Conservation (phyloP, 2,113 vertebrate genomes). For the Dromaius novaehollandiae region DNA sequence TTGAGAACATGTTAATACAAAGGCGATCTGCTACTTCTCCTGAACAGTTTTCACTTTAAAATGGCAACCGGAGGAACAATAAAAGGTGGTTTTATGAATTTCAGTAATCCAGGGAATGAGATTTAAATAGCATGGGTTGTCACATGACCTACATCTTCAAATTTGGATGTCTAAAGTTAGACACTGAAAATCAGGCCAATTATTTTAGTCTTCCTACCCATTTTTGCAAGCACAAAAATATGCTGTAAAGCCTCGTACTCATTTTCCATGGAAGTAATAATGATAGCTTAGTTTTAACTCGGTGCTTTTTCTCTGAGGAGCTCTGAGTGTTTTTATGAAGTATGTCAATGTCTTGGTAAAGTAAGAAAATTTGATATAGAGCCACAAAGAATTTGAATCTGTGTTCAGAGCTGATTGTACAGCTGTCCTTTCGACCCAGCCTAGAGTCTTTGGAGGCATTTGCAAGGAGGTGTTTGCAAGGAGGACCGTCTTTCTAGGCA, state of each 20-base stretch:
- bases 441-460: background rate
- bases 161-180: conserved; percentile 58
- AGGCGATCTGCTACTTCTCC: background rate
- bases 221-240: conserved; percentile 49
- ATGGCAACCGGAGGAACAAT: background rate
- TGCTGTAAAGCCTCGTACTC: background rate
- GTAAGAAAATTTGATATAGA: conserved; percentile 21
- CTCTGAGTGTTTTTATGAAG: background rate
- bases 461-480: background rate
- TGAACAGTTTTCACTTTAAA: background rate
- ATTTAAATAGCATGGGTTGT: conserved; percentile 50
- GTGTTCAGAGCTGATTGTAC: background rate
- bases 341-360: conserved; percentile 51
- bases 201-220: conserved; percentile 61
- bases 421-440: background rate
- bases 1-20: background rate
- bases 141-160: conserved; percentile 58
- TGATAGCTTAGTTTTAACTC: conserved; percentile 46
- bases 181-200: conserved; percentile 56
- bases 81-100: background rate
- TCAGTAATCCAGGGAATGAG: conserved; percentile 24
- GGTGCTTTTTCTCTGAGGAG: conserved; percentile 44
- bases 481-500: background rate
- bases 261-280: conserved; percentile 17
- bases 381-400: background rate